Conservation (phyloP, 2,888 invertebrate species). For the Vandiemenella viatica region DNA sequence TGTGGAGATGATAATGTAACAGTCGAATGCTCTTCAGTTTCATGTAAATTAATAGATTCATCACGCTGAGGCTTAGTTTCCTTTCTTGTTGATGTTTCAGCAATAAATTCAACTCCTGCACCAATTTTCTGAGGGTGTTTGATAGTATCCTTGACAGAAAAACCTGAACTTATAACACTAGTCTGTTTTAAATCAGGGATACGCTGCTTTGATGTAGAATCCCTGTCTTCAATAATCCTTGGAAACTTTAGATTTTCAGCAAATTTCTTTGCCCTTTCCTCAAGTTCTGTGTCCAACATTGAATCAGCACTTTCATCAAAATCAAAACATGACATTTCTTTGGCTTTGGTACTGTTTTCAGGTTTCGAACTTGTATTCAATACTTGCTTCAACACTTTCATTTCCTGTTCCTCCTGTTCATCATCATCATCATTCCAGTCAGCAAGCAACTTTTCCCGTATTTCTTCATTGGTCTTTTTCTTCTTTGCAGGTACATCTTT, state of each 20-base stretch:
- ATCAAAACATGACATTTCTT: slow-evolving; percentile 53
- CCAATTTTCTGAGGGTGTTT: slow-evolving; percentile 17
- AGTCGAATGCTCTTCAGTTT: neutral
- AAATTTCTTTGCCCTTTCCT: slow-evolving; percentile 27
- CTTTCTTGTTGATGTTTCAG: neutral
- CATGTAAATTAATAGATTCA: neutral
- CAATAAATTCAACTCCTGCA: neutral
- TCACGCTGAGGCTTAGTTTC: neutral
- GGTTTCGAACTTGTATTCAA: slow-evolving; percentile 10
- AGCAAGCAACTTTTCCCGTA: slow-evolving; percentile 52
- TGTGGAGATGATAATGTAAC: neutral
- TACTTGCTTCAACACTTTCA: slow-evolving; percentile 9
- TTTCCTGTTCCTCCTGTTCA: slow-evolving; percentile 25
- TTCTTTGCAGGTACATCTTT: slow-evolving; percentile 27
- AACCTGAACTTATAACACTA: too few species aligned
- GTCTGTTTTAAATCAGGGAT: slow-evolving; percentile 19
- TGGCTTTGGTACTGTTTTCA: slow-evolving; percentile 3
- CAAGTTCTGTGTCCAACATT: slow-evolving; percentile 31
- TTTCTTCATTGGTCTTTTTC: slow-evolving; percentile 42
- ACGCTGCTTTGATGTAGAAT: slow-evolving; percentile 25
- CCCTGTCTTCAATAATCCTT: slow-evolving; percentile 28
- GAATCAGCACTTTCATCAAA: slow-evolving; percentile 57
- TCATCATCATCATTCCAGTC: slow-evolving; percentile 60
- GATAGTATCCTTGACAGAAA: too few species aligned
- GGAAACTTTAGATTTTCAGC: slow-evolving; percentile 45